A percentile compares a stretch with the other conserved stretches of the same genome.
phyloP scores from a whole-genome alignment of 1,140 invertebrate species.

The Neomicropteryx cornuta region DNA sequence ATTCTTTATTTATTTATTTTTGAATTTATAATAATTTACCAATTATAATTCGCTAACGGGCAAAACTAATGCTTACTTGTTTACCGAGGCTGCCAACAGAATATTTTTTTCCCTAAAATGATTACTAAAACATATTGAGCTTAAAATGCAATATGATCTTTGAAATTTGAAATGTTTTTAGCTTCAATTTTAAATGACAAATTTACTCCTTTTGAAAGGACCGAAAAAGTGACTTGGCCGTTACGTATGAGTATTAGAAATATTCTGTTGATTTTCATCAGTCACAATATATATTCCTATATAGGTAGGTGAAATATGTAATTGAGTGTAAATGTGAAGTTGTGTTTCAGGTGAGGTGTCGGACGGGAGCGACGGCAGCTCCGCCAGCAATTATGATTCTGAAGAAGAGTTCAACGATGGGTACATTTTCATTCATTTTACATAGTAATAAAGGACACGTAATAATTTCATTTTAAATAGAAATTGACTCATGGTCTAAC shows the following conservation, averaged over 20 bases:
- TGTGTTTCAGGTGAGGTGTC: conserved; percentile 40
- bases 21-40: no score
- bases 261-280: conserved; percentile 1
- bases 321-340: conserved; percentile 10
- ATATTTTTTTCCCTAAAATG: no score
- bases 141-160: no score
- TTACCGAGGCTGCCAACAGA: no score
- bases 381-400: conserved; percentile 30
- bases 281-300: not conserved
- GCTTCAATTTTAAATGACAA: not conserved
- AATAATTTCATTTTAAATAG: not conserved
- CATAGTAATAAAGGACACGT: not conserved
- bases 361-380: conserved; percentile 47
- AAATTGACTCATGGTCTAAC: not conserved
- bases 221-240: no score
- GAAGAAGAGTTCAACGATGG: conserved; percentile 48
- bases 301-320: conserved; percentile 4
- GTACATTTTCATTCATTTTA: conserved; percentile 16
- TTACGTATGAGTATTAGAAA: conserved; percentile 1
- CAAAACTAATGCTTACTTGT: no score
- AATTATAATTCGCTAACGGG: no score
- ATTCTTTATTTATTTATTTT: no score
- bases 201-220: no score
- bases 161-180: not conserved
- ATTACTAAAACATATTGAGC: no score